Base-by-base conservation (phyloP, 2,888 invertebrate genomes). In the Diogma glabrata region DNA sequence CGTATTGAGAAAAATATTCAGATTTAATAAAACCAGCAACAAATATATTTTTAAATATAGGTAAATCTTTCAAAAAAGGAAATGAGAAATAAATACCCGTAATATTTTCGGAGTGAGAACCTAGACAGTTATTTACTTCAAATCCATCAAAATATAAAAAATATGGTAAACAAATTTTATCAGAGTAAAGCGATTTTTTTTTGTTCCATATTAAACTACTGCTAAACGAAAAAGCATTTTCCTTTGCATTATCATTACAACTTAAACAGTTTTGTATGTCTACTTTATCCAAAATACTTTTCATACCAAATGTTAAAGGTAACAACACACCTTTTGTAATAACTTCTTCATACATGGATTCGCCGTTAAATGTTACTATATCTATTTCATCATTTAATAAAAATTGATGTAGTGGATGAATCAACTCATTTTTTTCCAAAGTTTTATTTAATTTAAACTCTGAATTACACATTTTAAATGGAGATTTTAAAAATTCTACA, bases 121-220 rank as follows among this genome's bases (percentile, higher is more conserved):
- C 60, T 40, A 60, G 54, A 14, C 58, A 56, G 48, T 59, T 58
- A 48, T 58, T 60, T 19, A 59, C 59, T 58, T 60, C 60, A 36
- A 58, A 58, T 54, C 58, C 59, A 51, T 60, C 57, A 12, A 57
- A 51, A 46, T 57, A 58, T 16, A 60, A 33, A 20, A 58, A 56
- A 55, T 53, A 57, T 12, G 58, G 57, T 10, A 59, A 45, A 17
- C 54, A 24, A 47, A 53, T 56, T n/a, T n/a, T n/a, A 7, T 47
- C 12, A n/a, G 47, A 26, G 26, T 47, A 47, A 14, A 26, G 26
- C 12, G 30, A 1, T n/a, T 19, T 30, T 47, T 47, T 47, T 9
- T 47, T 6, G n/a, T 20, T 14, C 47, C 47, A 30, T 9, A 19
- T 7, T 17, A 12, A 12, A 26, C 47, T 47, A 26, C 26, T 30